Percentiles rank a stretch among this genome's conserved stretches.
phyloP scores from a whole-genome alignment of 2,888 invertebrate genomes.

The Caenorhabditis sp. region DNA sequence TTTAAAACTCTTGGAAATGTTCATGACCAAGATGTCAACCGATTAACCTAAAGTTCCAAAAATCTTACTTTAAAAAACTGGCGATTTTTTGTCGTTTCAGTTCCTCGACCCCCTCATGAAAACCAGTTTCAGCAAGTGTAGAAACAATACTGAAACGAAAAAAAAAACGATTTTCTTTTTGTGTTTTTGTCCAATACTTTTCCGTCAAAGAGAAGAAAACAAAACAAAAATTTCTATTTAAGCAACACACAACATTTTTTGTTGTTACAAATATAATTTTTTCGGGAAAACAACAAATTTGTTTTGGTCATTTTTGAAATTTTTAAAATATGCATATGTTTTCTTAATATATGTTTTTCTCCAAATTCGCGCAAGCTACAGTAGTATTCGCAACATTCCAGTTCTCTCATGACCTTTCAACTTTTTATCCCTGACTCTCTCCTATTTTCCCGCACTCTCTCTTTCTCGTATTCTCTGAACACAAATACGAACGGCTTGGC shows the following conservation, averaged over 20 bases:
- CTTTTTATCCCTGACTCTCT: background rate
- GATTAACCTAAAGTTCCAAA: too few species aligned
- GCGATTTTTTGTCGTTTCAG: too few species aligned
- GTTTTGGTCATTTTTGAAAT: too few species aligned
- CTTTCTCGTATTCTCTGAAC: background rate
- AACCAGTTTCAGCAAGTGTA: constrained; percentile 1
- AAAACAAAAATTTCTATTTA: background rate
- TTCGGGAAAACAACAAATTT: background rate
- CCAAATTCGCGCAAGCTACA: too few species aligned
- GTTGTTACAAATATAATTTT: background rate
- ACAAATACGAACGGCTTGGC: background rate
- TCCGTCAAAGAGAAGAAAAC: background rate
- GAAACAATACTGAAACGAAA: background rate
- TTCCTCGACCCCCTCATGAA: background rate
- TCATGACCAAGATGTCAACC: too few species aligned
- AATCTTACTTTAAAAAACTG: too few species aligned
- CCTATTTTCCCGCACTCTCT: background rate
- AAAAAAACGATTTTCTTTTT: too few species aligned
- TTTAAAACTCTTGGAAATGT: too few species aligned
- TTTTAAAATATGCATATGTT: too few species aligned
- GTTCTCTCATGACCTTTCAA: background rate
- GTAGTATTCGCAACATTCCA: background rate
- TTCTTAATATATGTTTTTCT: too few species aligned
- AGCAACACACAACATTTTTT: background rate
- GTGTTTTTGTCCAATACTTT: background rate